Evolutionary conservation across 2,888 invertebrate species (phyloP).

Genomic region (Dolichopus griseipennis): DNA sequence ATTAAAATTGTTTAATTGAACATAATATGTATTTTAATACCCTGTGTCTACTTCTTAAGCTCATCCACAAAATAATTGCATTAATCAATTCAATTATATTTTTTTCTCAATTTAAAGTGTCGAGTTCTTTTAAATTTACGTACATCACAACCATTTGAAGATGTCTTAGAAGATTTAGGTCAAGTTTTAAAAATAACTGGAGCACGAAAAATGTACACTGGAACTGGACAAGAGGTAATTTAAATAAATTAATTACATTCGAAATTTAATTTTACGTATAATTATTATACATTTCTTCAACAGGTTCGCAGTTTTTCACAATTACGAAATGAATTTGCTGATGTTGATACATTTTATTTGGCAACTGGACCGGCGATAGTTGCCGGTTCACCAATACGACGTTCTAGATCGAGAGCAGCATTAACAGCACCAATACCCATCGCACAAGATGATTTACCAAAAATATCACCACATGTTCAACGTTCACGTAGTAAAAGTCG

Average conservation of each 20-base stretch:
- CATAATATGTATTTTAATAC: too few species aligned
- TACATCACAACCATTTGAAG: slow-evolving; percentile 89
- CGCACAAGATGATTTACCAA: slow-evolving; percentile 41
- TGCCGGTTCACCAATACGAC: slow-evolving; percentile 53
- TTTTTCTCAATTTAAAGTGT: slow-evolving; percentile 50
- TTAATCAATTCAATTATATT: too few species aligned
- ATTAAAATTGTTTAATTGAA: too few species aligned
- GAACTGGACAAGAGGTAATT: slow-evolving; percentile 79
- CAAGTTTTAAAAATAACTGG: slow-evolving; percentile 87
- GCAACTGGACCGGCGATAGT: slow-evolving; percentile 41
- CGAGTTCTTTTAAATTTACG: slow-evolving; percentile 84
- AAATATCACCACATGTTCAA: slow-evolving; percentile 44
- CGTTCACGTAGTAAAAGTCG: slow-evolving; percentile 76
- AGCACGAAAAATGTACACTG: slow-evolving; percentile 85
- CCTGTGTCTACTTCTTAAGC: too few species aligned
- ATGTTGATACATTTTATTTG: slow-evolving; percentile 84
- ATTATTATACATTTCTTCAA: slow-evolving; percentile 20
- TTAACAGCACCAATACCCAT: slow-evolving; percentile 44
- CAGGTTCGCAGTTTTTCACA: slow-evolving; percentile 93
- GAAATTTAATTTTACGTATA: neutral
- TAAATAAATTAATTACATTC: slow-evolving; percentile 10
- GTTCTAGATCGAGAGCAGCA: slow-evolving; percentile 56
- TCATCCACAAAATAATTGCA: too few species aligned
- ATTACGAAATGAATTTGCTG: slow-evolving; percentile 82
- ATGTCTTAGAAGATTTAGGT: slow-evolving; percentile 85